Conservation (phyloP, 2,113 vertebrate genomes). For the Hyaena hyaena region DNA sequence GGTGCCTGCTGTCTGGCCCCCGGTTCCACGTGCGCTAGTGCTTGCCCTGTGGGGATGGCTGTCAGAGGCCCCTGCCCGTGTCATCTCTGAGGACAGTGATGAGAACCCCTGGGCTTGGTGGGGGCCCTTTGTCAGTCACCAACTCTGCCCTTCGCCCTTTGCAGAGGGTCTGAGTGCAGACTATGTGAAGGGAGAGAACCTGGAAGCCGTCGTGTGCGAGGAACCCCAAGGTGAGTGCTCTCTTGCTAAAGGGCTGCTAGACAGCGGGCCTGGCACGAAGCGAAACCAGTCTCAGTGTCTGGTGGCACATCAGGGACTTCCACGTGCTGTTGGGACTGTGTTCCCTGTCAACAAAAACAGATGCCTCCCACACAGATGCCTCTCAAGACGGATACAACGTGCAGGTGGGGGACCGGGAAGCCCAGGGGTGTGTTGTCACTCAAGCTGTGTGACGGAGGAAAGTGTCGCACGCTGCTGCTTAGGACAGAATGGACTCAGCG, state of each 20-base stretch:
- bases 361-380: not conserved
- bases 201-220: constrained; percentile 92
- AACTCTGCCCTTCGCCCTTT: constrained; percentile 36
- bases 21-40: not conserved
- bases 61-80: not conserved
- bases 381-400: not conserved
- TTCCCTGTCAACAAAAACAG: too few relatives aligned
- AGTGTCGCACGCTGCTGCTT: not conserved
- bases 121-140: not conserved
- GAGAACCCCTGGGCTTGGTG: not conserved
- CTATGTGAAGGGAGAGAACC: constrained; percentile 93
- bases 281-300: not conserved
- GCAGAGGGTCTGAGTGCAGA: constrained; percentile 94
- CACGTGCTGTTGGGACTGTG: not conserved
- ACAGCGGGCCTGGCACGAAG: not conserved
- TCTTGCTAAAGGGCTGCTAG: not conserved
- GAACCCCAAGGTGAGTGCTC: constrained; percentile 93
- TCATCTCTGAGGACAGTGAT: not conserved
- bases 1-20: not conserved
- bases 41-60: not conserved
- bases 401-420: too few relatives aligned
- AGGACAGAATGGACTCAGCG: too few relatives aligned
- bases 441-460: not conserved
- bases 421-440: not conserved
- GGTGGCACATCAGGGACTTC: not conserved